Evolutionary conservation across 2,797 vertebrate genomes (phyloP), one percentile per base, ranked within the genome.

Genomic region (Platyrinchus mystaceus): DNA sequence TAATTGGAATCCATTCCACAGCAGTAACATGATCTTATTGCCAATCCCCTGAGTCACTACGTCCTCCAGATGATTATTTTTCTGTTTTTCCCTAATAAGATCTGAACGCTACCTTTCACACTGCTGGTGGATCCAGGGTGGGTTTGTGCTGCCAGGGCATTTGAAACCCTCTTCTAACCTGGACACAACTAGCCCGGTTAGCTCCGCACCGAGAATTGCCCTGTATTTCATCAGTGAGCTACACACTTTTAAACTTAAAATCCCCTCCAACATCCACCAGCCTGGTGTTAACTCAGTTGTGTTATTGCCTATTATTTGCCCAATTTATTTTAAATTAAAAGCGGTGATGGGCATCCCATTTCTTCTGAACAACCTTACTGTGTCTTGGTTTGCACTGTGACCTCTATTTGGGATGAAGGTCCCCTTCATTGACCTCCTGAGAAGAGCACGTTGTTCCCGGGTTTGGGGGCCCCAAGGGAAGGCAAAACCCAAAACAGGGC

Each of bases 21-120:
- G 84, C 84, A 85, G 93, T 64, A 95, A 93, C 64, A 49, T 10
- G 71, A 96, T 91, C 71, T 89, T 44, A 67, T 60, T 94, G 89
- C 87, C 84, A 93, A 10, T 85, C 71, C 89, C 91, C 81, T 83
- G 84, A 95, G 91, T 93, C 94, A 89, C 68, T 63, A 37, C 0
- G 0, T 84, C 55, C 81, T 79, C 82, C 30, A 5, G 52, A 80
- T 68, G 37, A 71, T 93, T 85, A 63, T 91, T 93, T 93, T 91
- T 56, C 84, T 89, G 56, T 32, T 84, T 90, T 89, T 87, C 59
- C 63, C 43, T 84, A 73, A 30, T 9, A 43, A 34, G 69, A 18
- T 60, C 69, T 46, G 30, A 90, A 36, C 0, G 0, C 37, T 60
- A 74, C 67, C 63, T 75, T 80, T 77, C 66, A 28, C 15, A 4